Evolutionary conservation across 2,797 vertebrate genomes (phyloP).

Genomic region (Momotus momota): DNA sequence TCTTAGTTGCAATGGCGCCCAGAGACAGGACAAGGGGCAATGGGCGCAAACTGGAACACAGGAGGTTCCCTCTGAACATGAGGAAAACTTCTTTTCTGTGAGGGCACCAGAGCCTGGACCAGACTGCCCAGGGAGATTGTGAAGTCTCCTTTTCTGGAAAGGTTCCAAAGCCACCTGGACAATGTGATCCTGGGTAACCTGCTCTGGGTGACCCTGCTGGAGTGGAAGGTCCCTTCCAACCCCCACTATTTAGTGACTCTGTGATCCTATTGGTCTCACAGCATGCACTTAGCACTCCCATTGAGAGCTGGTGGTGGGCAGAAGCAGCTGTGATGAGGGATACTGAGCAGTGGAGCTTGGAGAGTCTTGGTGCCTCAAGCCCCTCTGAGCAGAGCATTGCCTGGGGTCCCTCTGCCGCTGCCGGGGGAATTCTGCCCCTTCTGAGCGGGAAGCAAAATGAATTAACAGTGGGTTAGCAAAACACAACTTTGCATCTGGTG

Average conservation of each 20-base stretch:
- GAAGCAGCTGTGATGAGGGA: background rate
- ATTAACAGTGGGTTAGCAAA: background rate
- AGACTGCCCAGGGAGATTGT: background rate
- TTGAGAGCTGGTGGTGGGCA: background rate
- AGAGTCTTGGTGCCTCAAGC: background rate
- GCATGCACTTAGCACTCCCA: rapidly evolving
- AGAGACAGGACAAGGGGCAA: background rate
- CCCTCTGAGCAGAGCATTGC: background rate
- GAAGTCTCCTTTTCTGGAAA: background rate
- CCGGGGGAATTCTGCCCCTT: background rate
- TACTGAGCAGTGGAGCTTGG: background rate
- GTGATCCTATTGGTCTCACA: background rate
- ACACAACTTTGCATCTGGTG: background rate
- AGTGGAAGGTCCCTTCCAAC: background rate
- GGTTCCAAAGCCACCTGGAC: background rate
- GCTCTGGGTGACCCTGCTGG: background rate
- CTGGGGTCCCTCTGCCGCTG: background rate
- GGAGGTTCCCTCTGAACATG: background rate
- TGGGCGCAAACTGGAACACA: background rate
- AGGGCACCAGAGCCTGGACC: background rate
- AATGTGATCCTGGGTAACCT: background rate
- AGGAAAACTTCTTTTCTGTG: background rate
- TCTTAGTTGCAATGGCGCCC: background rate
- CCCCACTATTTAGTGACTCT: background rate
- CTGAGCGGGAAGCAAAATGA: rapidly evolving